These are phyloP conservation scores for Drosophila subobscura DNA, from an alignment of 1,140 invertebrate genomes.

Conservation along the genomic window DNA sequence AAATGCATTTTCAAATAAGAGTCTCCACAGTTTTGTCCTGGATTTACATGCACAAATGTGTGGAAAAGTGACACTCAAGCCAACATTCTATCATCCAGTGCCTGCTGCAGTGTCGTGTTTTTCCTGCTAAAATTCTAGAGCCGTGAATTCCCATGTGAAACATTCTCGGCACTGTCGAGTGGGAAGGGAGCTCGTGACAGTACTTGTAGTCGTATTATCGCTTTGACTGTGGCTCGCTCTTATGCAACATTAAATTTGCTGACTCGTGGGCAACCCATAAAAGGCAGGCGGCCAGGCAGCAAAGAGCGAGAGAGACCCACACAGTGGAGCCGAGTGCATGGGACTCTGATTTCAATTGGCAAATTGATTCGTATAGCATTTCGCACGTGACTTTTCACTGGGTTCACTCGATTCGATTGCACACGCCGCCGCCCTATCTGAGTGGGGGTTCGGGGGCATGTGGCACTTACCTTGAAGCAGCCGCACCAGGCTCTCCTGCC, in stretches of 20 bases:
- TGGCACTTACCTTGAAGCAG: conserved; percentile 85
- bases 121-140: too few relatives aligned
- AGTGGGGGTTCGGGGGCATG: not conserved
- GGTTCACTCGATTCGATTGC: not conserved
- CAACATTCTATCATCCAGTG: too few relatives aligned
- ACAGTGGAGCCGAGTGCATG: conserved; percentile 2
- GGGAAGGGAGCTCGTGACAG: too few relatives aligned
- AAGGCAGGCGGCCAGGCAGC: conserved; percentile 9
- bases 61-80: too few relatives aligned
- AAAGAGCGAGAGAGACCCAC: not conserved
- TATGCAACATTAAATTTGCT: too few relatives aligned
- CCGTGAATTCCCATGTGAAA: too few relatives aligned
- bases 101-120: too few relatives aligned
- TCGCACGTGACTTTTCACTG: conserved; percentile 56
- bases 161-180: too few relatives aligned
- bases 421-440: not conserved
- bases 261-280: not conserved
- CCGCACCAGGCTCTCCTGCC: conserved; percentile 86
- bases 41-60: too few relatives aligned
- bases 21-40: too few relatives aligned
- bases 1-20: too few relatives aligned
- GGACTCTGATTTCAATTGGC: conserved; percentile 32
- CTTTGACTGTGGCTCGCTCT: not conserved
- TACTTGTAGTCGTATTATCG: too few relatives aligned
- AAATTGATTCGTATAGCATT: conserved; percentile 13